Evolutionary conservation across 2,797 vertebrate species (phyloP).

Genomic region (Alca torda): DNA sequence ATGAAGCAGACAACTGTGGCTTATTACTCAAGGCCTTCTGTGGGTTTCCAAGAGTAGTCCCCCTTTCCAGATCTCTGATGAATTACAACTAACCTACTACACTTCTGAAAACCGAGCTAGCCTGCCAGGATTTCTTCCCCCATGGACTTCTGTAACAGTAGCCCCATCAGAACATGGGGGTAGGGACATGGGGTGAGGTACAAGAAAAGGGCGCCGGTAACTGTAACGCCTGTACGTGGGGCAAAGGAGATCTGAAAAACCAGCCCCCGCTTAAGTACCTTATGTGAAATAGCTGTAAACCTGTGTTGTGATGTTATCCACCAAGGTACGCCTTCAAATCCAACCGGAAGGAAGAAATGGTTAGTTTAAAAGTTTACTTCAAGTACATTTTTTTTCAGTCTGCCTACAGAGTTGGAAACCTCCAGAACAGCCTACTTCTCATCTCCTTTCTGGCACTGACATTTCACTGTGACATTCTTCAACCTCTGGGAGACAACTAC

Average conservation of each 20-base stretch:
- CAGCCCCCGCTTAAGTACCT: too few species aligned
- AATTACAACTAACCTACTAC: not conserved
- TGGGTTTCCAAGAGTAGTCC: not conserved
- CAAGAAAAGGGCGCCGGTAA: not conserved
- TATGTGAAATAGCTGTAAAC: not conserved
- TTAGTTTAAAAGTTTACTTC: not conserved
- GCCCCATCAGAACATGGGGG: not conserved
- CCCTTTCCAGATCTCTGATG: not conserved
- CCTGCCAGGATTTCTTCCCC: not conserved
- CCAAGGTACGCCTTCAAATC: not conserved
- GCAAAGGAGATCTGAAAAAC: not conserved
- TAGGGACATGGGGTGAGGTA: rapidly evolving
- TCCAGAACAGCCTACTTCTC: not conserved
- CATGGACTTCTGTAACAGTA: not conserved
- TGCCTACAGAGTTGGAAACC: not conserved
- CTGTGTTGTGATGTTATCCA: not conserved
- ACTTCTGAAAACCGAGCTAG: not conserved
- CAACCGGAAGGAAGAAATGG: not conserved
- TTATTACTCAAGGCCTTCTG: not conserved
- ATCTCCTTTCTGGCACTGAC: not conserved
- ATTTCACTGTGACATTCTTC: slow-evolving; percentile 17
- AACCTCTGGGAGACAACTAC: not conserved
- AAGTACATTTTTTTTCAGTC: not conserved
- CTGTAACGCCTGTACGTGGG: rapidly evolving
- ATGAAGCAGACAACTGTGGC: not conserved